A percentile compares a stretch with the other conserved stretches of the same genome.
Conservation (phyloP, 2,888 invertebrate genomes). For the Blastobasis adustella region DNA sequence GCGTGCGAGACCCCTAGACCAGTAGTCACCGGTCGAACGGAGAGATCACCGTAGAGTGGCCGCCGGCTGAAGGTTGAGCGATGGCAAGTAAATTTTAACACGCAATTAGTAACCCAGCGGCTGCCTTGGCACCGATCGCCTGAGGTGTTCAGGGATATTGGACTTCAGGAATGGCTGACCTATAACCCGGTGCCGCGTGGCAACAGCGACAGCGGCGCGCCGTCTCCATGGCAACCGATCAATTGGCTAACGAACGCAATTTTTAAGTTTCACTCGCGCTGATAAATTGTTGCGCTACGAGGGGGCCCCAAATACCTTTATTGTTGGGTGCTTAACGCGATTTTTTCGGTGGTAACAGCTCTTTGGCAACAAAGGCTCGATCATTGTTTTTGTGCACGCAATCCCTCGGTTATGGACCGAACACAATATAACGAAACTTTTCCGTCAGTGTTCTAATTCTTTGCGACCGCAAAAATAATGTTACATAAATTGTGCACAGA, state of each 20-base stretch:
- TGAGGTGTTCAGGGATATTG: conserved; percentile 43
- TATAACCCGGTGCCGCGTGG: not conserved
- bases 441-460: conserved; percentile 33
- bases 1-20: conserved; percentile 21
- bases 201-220: no score
- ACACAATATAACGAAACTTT: conserved; percentile 32
- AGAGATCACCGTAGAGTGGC: conserved; percentile 34
- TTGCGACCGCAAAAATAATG: conserved; percentile 32
- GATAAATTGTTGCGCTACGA: conserved; percentile 12
- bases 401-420: conserved; percentile 41
- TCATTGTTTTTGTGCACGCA: conserved; percentile 60
- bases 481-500: no score
- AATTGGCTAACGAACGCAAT: not conserved
- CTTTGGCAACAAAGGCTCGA: conserved; percentile 43
- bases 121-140: conserved; percentile 64
- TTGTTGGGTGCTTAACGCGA: conserved; percentile 41
- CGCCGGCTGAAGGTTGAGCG: conserved; percentile 55
- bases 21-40: not conserved
- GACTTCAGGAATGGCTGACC: conserved; percentile 14
- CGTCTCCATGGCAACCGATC: no score
- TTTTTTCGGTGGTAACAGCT: conserved; percentile 42
- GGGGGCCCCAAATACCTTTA: conserved; percentile 37
- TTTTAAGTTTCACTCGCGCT: not conserved
- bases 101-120: conserved; percentile 62
- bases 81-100: conserved; percentile 70